Percentiles rank a stretch among this genome's conserved stretches.
Evolutionary conservation across 2,888 invertebrate genomes (phyloP).

Genomic region (Mellilla xanthometata): DNA sequence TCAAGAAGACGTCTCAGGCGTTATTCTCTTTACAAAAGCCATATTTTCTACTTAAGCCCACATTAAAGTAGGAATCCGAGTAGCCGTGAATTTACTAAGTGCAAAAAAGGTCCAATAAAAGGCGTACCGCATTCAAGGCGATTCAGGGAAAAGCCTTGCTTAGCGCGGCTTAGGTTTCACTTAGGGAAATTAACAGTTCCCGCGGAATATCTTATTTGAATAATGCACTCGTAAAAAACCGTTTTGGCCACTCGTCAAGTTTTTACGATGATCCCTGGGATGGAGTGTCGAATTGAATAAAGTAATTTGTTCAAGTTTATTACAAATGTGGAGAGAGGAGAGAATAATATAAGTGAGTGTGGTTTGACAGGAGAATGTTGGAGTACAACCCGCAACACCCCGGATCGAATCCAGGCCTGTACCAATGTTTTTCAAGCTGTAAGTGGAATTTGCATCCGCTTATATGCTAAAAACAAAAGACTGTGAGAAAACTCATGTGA

Average conservation of each 20-base stretch:
- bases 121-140: constrained; percentile 25
- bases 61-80: constrained; percentile 23
- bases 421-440: too few species aligned
- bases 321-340: too few species aligned
- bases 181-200: constrained; percentile 50
- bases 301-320: background rate
- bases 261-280: constrained; percentile 23
- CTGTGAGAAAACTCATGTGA: too few species aligned
- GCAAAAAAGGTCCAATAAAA: constrained; percentile 24
- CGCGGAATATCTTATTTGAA: constrained; percentile 42
- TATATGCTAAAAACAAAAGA: too few species aligned
- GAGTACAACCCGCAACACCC: too few species aligned
- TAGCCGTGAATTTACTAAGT: constrained; percentile 29
- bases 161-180: constrained; percentile 43
- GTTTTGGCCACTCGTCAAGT: constrained; percentile 29
- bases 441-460: too few species aligned
- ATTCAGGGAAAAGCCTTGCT: constrained; percentile 36
- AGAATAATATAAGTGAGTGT: too few species aligned
- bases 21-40: constrained; percentile 6
- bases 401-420: too few species aligned
- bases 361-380: too few species aligned
- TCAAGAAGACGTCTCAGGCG: background rate
- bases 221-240: constrained; percentile 35
- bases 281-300: constrained; percentile 7
- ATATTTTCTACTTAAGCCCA: constrained; percentile 24